Conservation (phyloP, 2,113 vertebrate species). For the Psophia crepitans region DNA sequence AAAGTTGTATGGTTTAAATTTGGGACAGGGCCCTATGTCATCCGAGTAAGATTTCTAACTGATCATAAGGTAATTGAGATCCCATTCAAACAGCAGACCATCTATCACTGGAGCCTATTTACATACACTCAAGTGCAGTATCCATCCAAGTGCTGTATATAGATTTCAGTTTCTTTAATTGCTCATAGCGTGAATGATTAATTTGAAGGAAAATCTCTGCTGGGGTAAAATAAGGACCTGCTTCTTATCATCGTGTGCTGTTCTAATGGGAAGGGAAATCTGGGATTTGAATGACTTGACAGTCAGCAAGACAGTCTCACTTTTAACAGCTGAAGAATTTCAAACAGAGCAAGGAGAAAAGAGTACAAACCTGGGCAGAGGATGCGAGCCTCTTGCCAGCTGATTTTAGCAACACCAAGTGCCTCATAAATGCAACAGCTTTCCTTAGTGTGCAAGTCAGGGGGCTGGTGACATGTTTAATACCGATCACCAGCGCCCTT, state of each 20-base stretch:
- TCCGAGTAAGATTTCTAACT: neutral
- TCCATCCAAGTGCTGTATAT: neutral
- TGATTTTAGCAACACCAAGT: neutral
- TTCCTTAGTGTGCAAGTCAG: neutral
- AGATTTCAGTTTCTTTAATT: slow-evolving; percentile 13
- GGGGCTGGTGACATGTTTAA: neutral
- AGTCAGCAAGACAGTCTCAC: neutral
- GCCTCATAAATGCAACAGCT: neutral
- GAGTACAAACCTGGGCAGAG: neutral
- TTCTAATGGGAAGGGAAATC: slow-evolving; percentile 24
- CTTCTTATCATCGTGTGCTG: neutral
- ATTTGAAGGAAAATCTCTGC: slow-evolving; percentile 6
- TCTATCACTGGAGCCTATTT: neutral
- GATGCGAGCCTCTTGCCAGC: neutral
- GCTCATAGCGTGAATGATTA: neutral
- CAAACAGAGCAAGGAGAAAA: neutral
- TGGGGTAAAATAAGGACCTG: neutral
- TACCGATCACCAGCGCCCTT: neutral
- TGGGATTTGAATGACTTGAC: slow-evolving; percentile 5
- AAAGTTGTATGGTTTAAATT: neutral
- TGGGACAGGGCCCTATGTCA: neutral
- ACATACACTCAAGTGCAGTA: neutral
- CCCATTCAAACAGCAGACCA: neutral
- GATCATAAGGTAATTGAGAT: neutral
- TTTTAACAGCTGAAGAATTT: slow-evolving; percentile 13